These are phyloP conservation scores for Dinoponera quadriceps DNA, from an alignment of 1,140 invertebrate species.

Conservation along the genomic window DNA sequence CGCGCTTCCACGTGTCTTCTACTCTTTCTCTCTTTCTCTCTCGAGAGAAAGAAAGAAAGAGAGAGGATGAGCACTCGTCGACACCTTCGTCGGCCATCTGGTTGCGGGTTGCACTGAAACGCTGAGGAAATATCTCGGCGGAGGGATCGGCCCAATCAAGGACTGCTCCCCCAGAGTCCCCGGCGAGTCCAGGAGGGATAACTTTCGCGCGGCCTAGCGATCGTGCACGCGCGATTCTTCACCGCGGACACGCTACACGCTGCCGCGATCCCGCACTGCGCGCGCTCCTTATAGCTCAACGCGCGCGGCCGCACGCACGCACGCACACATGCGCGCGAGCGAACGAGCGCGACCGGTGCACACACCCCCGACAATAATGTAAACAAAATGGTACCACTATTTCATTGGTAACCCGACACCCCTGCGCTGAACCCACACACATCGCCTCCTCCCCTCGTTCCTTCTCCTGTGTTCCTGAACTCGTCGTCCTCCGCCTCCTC, in stretches of 20 bases:
- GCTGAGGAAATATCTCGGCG: slow-evolving; percentile 51
- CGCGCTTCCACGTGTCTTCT: slow-evolving; percentile 37
- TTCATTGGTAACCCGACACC: slow-evolving; percentile 85
- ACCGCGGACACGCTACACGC: slow-evolving; percentile 61
- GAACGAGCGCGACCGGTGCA: slow-evolving; percentile 11
- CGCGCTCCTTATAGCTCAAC: slow-evolving; percentile 31
- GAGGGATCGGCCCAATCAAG: slow-evolving; percentile 70
- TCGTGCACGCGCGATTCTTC: slow-evolving; percentile 63
- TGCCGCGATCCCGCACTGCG: slow-evolving; percentile 36
- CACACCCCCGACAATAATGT: slow-evolving; percentile 82
- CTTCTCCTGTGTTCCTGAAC: slow-evolving; percentile 27
- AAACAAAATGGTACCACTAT: slow-evolving; percentile 86
- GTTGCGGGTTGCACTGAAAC: slow-evolving; percentile 6
- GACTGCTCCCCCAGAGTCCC: slow-evolving; percentile 28
- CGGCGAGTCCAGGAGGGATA: slow-evolving; percentile 59
- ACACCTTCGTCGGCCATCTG: slow-evolving; percentile 49
- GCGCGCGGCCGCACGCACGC: neutral
- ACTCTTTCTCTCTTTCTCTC: no score
- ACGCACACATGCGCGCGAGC: neutral
- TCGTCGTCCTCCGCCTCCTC: neutral
- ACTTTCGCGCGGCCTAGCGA: slow-evolving; percentile 58
- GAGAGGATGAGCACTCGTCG: slow-evolving; percentile 25
- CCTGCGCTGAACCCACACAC: slow-evolving; percentile 81
- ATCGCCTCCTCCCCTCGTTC: slow-evolving; percentile 69
- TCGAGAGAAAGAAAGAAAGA: no score